phyloP scores from a whole-genome alignment of 1,140 invertebrate genomes.

The Whitmania pigra region DNA sequence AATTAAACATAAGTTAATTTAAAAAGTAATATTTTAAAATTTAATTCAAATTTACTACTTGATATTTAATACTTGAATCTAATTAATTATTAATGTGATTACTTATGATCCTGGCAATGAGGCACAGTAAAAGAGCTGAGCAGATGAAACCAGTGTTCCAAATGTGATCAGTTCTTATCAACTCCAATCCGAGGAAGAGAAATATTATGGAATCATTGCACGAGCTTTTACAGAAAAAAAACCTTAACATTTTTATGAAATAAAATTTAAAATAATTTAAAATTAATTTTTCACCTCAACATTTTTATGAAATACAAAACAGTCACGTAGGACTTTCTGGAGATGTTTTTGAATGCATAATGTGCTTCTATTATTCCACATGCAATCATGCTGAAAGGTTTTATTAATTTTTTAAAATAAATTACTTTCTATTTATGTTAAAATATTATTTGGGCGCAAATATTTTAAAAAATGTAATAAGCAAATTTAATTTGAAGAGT shows the following conservation, averaged over 20 bases:
- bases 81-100: background rate
- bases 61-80: no score
- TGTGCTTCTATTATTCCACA: slow-evolving; percentile 17
- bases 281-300: background rate
- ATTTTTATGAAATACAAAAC: slow-evolving; percentile 19
- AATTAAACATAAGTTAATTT: no score
- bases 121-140: background rate
- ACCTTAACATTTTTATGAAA: no score
- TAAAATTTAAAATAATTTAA: no score
- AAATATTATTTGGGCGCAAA: no score
- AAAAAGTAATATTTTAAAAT: no score
- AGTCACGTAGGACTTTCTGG: slow-evolving; percentile 14
- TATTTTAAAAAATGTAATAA: no score
- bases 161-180: background rate
- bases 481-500: no score
- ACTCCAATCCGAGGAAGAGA: slow-evolving; percentile 18
- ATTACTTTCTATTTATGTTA: background rate
- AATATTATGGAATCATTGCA: slow-evolving; percentile 14
- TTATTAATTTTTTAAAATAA: slow-evolving; percentile 3
- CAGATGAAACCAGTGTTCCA: slow-evolving; percentile 14
- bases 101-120: slow-evolving; percentile 14
- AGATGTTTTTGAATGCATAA: slow-evolving; percentile 17
- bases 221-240: background rate
- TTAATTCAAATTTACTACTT: no score
- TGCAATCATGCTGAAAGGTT: slow-evolving; percentile 20